These are phyloP conservation scores for Cricetomys ansorgei DNA, from an alignment of 2,113 vertebrate species.

Conservation along the genomic window DNA sequence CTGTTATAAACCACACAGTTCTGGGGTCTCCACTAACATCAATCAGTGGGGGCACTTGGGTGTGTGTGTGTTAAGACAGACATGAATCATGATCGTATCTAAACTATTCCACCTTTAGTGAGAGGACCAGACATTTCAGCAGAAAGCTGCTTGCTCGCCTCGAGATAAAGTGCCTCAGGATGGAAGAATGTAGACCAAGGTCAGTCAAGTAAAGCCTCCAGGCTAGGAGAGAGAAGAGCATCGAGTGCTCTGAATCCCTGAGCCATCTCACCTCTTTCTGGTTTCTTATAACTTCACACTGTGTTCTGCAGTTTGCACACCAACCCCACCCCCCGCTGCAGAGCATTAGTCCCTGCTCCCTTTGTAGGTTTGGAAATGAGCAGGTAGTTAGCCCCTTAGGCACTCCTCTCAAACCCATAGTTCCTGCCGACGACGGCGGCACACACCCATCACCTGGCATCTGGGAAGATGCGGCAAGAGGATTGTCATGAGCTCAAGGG, in stretches of 20 bases:
- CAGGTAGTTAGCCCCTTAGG: neutral
- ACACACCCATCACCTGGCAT: too few relatives aligned
- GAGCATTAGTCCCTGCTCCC: neutral
- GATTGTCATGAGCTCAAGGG: neutral
- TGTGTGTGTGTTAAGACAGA: neutral
- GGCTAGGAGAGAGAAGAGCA: too few relatives aligned
- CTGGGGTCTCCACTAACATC: neutral
- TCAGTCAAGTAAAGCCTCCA: neutral
- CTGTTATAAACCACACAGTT: neutral
- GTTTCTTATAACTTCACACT: neutral
- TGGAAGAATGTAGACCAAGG: neutral
- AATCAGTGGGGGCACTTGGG: neutral
- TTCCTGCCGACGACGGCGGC: neutral
- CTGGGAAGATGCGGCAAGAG: neutral
- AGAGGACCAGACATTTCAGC: neutral
- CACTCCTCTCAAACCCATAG: neutral
- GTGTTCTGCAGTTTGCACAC: neutral
- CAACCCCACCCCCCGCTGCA: neutral
- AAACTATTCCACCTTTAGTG: neutral
- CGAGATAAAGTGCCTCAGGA: neutral
- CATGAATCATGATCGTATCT: neutral
- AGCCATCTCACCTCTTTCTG: neutral
- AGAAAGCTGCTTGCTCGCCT: neutral
- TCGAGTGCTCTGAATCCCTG: neutral
- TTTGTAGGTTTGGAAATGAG: neutral